Percentiles rank a stretch among this genome's conserved stretches.
These are phyloP conservation scores for Thymelicus sylvestris DNA, from an alignment of 2,888 invertebrate species.

Conservation along the genomic window DNA sequence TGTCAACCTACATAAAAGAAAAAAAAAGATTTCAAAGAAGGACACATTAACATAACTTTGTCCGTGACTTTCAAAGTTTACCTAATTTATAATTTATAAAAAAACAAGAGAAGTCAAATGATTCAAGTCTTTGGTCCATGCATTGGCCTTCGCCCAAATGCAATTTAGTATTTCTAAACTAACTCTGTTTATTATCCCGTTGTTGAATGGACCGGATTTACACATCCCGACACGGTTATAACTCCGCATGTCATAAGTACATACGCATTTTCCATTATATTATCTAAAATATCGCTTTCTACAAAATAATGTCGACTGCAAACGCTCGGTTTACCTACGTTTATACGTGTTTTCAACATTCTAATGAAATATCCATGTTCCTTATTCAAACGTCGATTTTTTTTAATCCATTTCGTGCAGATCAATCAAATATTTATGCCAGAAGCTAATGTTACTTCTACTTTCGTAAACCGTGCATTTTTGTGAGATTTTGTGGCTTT, in stretches of 20 bases:
- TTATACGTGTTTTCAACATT: no score
- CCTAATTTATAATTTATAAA: no score
- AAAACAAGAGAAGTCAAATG: background rate
- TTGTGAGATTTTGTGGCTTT: slow-evolving; percentile 24
- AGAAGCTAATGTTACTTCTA: no score
- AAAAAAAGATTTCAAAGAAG: no score
- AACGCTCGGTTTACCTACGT: background rate
- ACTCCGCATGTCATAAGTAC: background rate
- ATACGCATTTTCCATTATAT: background rate
- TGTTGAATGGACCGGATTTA: background rate
- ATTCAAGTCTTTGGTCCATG: background rate
- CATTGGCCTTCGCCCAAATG: background rate
- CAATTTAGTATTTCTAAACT: background rate
- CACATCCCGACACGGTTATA: background rate
- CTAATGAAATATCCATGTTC: no score
- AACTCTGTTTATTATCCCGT: no score
- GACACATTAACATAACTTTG: no score
- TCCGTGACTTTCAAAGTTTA: no score
- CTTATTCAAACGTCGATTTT: no score
- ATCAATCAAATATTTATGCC: no score
- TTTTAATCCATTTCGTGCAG: no score
- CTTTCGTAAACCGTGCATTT: background rate
- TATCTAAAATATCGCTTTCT: background rate
- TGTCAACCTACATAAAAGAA: no score
- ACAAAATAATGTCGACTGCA: background rate